Conservation (phyloP, 2,113 vertebrate species). For the Herpetotheres cachinnans region DNA sequence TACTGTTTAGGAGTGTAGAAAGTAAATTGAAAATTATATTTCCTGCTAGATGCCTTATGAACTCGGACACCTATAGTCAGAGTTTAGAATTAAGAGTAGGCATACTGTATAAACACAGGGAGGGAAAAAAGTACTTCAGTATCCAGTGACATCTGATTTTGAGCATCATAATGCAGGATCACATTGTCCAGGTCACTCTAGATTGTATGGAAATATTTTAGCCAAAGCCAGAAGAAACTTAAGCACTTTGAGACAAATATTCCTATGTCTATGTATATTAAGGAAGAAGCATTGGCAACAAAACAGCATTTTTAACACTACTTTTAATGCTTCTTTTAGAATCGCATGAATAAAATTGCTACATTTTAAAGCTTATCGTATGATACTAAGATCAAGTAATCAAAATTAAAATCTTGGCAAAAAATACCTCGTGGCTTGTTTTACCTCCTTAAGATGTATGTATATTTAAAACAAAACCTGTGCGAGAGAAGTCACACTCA, state of each 20-base stretch:
- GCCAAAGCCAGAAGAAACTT: background rate
- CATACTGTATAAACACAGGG: accelerated
- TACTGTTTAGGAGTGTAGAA: background rate
- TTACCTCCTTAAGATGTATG: background rate
- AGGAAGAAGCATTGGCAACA: background rate
- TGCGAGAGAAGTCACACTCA: background rate
- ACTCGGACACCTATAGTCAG: background rate
- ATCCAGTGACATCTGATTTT: background rate
- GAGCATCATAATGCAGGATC: background rate
- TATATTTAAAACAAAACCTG: background rate
- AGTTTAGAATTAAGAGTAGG: background rate
- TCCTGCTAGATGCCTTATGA: background rate
- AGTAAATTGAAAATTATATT: background rate
- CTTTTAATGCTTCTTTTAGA: background rate
- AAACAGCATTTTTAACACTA: background rate
- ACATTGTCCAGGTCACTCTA: background rate
- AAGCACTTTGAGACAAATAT: background rate
- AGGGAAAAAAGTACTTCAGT: background rate
- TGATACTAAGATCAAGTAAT: background rate
- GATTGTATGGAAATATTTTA: background rate
- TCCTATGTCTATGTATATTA: background rate
- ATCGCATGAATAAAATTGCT: background rate
- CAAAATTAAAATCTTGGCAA: background rate
- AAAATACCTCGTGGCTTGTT: accelerated
- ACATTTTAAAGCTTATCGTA: background rate